phyloP scores from a whole-genome alignment of 2,888 invertebrate species.

The Sphaerophoria taeniata region DNA sequence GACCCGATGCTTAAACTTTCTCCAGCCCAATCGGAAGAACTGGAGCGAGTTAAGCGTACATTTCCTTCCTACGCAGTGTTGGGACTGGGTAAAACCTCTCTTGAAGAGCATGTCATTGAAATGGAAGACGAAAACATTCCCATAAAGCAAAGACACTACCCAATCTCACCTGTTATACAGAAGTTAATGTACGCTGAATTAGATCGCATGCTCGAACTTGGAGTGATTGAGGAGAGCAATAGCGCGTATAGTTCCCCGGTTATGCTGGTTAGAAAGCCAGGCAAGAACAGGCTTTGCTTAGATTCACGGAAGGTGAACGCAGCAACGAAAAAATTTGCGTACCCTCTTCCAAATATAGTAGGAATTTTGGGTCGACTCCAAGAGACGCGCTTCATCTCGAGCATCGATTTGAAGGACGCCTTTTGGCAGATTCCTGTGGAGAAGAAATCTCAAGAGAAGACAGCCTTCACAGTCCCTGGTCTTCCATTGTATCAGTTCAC shows the following conservation, averaged over 20 bases:
- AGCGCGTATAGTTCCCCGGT: constrained; percentile 7
- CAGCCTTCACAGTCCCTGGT: constrained; percentile 5
- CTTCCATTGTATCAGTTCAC: background rate
- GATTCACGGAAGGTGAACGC: background rate
- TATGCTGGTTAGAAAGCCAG: background rate
- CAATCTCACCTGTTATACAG: constrained; percentile 17
- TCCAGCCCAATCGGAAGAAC: background rate
- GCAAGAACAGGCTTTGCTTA: background rate
- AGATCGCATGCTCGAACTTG: constrained; percentile 1
- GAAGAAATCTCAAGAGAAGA: background rate
- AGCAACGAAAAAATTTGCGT: background rate
- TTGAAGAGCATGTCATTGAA: constrained; percentile 1
- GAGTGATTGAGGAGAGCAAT: background rate
- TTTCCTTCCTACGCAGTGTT: background rate
- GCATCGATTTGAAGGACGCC: constrained; percentile 9
- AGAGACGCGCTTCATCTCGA: background rate
- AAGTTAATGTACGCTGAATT: constrained; percentile 8
- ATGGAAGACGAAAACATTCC: constrained; percentile 4
- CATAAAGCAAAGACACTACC: constrained; percentile 14
- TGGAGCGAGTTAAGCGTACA: background rate
- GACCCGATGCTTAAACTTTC: background rate
- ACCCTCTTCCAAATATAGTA: background rate
- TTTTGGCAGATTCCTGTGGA: constrained; percentile 24
- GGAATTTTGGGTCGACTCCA: constrained; percentile 1
- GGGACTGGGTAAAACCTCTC: background rate